Base-by-base conservation (phyloP, 2,113 vertebrate genomes). In the Cebidichthys violaceus region DNA sequence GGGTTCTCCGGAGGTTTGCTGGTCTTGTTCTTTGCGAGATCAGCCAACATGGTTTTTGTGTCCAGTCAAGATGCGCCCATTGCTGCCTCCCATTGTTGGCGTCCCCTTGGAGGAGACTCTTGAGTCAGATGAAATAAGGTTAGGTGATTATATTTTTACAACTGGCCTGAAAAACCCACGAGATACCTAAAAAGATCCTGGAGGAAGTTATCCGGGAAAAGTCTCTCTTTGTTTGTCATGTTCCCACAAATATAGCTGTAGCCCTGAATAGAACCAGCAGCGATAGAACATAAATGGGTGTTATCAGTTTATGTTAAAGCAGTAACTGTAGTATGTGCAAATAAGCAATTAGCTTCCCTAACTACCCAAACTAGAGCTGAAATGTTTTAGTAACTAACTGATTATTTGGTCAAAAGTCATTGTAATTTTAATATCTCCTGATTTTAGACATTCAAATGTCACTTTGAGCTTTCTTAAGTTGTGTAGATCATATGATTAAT, bases 51-150 rank as follows among this genome's bases (percentile, higher is more conserved):
- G 17, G 27, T 52, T 54, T n/a, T 52, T 15, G 5, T 77, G 41
- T 45, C 9, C 41, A 64, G 67, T 33, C 67, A 50, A 27, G 39
- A 61, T 52, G 22, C 24, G 15, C 69, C 52, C 67, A 6, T 66
- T 47, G 43, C 14, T 43, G 59, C 69, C 33, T 83, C 61, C 31
- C 50, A 69, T 35, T 69, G 62, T 39, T 67, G 27, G n/a, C 75
- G 70, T 78, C 84, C 67, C 62, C 65, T 82, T 70, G 64, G 72
- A 77, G 55, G 33, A 84, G 52, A 77, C 9, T 43, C 4, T 57
- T 57, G 79, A 27, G 79, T 31, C 47, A 81, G 43, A 60, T 3
- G 0, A 75, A 57, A 64, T n/a, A 83, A 74, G 27, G 7, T 39
- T 54, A 27, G 43, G 31, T 74, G 52, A 73, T 77, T 73, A 55